These are phyloP conservation scores for Noctua pronuba DNA, from an alignment of 2,888 invertebrate species.

Conservation along the genomic window DNA sequence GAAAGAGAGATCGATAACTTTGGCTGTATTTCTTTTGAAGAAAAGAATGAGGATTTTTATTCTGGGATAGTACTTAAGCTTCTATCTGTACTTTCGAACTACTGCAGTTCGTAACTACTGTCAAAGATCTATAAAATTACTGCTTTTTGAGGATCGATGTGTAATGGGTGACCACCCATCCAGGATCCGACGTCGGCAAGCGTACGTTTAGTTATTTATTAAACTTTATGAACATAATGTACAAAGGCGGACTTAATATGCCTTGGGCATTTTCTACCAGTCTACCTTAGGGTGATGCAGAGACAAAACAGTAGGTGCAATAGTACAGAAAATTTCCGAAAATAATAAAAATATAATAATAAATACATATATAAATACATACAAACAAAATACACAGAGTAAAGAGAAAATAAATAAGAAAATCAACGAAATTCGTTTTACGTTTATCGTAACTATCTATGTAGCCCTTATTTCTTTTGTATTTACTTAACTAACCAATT, in stretches of 20 bases:
- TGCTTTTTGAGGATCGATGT: neutral
- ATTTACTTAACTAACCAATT: neutral
- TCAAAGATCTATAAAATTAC: neutral
- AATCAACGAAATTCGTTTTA: too few species aligned
- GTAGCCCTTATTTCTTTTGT: neutral
- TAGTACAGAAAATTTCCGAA: too few species aligned
- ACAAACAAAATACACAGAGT: too few species aligned
- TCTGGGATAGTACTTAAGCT: slow-evolving; percentile 1
- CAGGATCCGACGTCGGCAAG: neutral
- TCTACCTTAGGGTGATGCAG: too few species aligned
- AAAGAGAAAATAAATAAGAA: too few species aligned
- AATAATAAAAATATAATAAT: too few species aligned
- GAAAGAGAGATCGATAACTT: slow-evolving; percentile 27
- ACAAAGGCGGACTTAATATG: too few species aligned
- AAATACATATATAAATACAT: too few species aligned
- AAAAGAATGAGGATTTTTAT: slow-evolving; percentile 15
- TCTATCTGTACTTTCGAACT: neutral
- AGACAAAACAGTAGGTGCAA: too few species aligned
- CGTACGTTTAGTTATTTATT: too few species aligned
- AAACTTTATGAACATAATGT: too few species aligned
- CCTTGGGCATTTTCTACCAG: too few species aligned
- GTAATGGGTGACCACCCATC: neutral
- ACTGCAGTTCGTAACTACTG: neutral
- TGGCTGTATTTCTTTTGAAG: slow-evolving; percentile 38
- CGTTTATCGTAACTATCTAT: neutral